These are phyloP conservation scores for Podarcis cretensis DNA, from an alignment of 2,113 vertebrate genomes.

Conservation along the genomic window DNA sequence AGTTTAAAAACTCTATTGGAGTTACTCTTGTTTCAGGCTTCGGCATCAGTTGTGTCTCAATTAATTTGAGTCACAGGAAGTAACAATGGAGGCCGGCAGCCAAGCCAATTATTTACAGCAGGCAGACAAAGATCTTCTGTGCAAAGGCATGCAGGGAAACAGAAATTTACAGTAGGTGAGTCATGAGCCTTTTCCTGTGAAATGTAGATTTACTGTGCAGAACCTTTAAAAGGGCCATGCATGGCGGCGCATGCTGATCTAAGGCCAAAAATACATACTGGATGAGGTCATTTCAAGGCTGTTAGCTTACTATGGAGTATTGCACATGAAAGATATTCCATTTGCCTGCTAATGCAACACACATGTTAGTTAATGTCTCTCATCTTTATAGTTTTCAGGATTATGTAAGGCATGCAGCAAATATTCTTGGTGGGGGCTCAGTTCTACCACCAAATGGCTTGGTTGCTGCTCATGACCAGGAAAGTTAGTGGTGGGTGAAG, in stretches of 20 bases:
- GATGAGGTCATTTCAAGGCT: constrained; percentile 30
- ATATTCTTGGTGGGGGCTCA: neutral
- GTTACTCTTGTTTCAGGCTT: constrained; percentile 14
- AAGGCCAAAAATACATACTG: constrained; percentile 10
- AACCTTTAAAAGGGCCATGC: neutral
- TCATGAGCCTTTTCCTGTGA: constrained; percentile 26
- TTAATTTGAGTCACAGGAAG: constrained; percentile 48
- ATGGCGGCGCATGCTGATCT: neutral
- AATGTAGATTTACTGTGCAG: neutral
- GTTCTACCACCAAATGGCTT: neutral
- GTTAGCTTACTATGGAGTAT: neutral
- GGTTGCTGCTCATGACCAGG: neutral
- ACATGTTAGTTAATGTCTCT: neutral
- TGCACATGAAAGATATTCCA: neutral
- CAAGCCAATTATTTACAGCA: constrained; percentile 48
- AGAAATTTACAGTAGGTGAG: constrained; percentile 9
- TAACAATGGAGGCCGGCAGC: neutral
- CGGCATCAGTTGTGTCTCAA: constrained; percentile 23
- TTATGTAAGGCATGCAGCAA: neutral
- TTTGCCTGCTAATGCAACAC: neutral
- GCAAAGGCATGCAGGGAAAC: constrained; percentile 26
- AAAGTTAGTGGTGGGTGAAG: neutral
- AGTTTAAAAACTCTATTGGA: constrained; percentile 5
- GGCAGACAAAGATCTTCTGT: constrained; percentile 12
- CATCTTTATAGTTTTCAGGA: neutral